Percentiles rank a stretch among this genome's conserved stretches.
Conservation (phyloP, 2,888 invertebrate species). For the Holacanthella duospinosa region DNA sequence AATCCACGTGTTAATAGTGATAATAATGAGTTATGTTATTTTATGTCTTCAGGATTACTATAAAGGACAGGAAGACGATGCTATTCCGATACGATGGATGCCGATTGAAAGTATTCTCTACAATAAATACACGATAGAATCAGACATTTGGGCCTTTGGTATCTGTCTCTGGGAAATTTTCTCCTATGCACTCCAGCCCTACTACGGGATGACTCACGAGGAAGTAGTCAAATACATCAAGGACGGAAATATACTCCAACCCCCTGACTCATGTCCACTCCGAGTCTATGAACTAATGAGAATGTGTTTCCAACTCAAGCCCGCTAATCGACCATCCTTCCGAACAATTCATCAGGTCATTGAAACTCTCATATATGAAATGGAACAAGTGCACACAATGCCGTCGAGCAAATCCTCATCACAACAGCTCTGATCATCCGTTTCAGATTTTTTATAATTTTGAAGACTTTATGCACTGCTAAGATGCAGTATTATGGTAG, state of each 20-base stretch:
- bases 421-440: conserved; percentile 19
- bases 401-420: conserved; percentile 33
- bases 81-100: conserved; percentile 97
- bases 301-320: conserved; percentile 82
- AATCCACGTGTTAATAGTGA: not conserved
- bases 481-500: too few relatives aligned
- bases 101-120: conserved; percentile 91
- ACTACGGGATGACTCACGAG: conserved; percentile 93
- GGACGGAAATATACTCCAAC: conserved; percentile 79
- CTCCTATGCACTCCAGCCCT: conserved; percentile 89
- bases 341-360: conserved; percentile 67
- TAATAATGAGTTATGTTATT: not conserved
- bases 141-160: conserved; percentile 96
- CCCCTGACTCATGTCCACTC: conserved; percentile 70
- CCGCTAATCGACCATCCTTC: conserved; percentile 75
- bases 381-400: conserved; percentile 38
- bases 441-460: too few relatives aligned
- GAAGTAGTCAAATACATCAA: conserved; percentile 82
- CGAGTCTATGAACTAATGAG: conserved; percentile 81
- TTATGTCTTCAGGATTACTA: conserved; percentile 68
- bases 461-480: too few relatives aligned
- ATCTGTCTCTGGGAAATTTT: conserved; percentile 96
- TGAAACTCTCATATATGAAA: conserved; percentile 52
- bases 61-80: conserved; percentile 88
- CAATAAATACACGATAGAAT: conserved; percentile 90